A percentile compares a stretch with the other conserved stretches of the same genome.
Conservation (phyloP, 92 coral and sea anemone species). For the Palythoa heliodiscus region DNA sequence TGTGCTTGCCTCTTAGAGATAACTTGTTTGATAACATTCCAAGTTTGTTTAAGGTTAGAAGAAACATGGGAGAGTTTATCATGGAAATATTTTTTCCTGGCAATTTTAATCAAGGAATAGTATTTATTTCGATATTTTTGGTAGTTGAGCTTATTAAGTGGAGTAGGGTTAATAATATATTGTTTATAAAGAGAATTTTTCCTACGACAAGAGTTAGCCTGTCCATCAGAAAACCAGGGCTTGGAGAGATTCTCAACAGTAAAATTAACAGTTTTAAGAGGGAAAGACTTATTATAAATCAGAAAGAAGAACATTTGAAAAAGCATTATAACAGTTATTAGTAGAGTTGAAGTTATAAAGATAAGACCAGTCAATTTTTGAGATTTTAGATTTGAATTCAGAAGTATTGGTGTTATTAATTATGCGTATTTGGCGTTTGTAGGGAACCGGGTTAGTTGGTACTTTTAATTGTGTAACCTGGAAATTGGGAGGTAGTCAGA, state of each 20-base stretch:
- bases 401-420: neutral
- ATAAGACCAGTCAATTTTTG: neutral
- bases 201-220: constrained; percentile 1
- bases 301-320: neutral
- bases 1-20: constrained; percentile 45
- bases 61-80: constrained; percentile 28
- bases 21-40: constrained; percentile 22
- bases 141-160: constrained; percentile 5
- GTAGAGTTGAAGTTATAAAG: neutral
- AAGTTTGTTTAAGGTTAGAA: constrained; percentile 19
- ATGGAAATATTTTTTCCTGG: constrained; percentile 16
- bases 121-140: constrained; percentile 5
- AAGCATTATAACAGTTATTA: neutral
- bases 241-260: neutral
- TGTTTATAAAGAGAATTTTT: neutral
- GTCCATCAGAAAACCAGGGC: neutral
- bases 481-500: constrained; percentile 46
- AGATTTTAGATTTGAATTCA: neutral
- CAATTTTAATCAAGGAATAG: constrained; percentile 6
- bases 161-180: neutral
- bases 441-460: neutral
- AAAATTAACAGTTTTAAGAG: neutral
- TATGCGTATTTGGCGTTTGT: neutral
- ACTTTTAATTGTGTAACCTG: constrained; percentile 30
- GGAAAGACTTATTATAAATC: neutral